Evolutionary conservation across 2,888 invertebrate genomes (phyloP), one percentile per base, ranked within the genome.

Genomic region (Trimorus sp.): DNA sequence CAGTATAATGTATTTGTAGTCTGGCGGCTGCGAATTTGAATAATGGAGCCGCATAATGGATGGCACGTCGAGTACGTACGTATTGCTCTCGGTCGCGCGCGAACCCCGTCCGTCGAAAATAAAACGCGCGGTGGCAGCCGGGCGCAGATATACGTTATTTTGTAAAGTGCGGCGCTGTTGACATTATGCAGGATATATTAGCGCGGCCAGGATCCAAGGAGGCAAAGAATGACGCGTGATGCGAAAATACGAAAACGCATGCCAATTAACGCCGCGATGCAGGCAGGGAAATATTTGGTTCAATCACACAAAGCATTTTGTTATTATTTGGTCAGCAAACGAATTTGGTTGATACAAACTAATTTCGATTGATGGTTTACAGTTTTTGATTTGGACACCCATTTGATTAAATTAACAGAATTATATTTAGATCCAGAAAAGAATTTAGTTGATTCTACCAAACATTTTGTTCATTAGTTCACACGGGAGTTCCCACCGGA

Each of bases 1-100:
- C 70, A 76, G 79, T 65, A 79, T 79, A 83, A 79, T 79, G 83
- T 87, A 87, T 87, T 87, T 87, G 86, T 87, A 86, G 86, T 84
- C 81, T 73, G 83, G 83, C 76, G 87, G 84, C 83, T 83, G 84
- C 77, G 82, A 80, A 80, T 87, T 87, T 87, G 86, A 87, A 87
- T 87, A 87, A 87, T 86, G 86, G 85, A 83, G 86, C 84, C 86
- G 87, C 86, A 87, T 87, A 87, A 86, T 87, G 87, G 49, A 86
- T 86, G 85, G 81, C 75, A 84, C 84, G 87, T 85, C 84, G 87
- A 85, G 83, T 82, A 79, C 66, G 85, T 85, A 87, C 85, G 86
- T 86, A 87, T 87, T 87, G 86, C 84, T 84, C 68, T 84, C 83
- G 83, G 85, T 65, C 83, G 85, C 80, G 85, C 80, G 84, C 65